Evolutionary conservation across 2,888 invertebrate genomes (phyloP), one percentile per base, ranked within the genome.

Genomic region (Ophion obscuratus): DNA sequence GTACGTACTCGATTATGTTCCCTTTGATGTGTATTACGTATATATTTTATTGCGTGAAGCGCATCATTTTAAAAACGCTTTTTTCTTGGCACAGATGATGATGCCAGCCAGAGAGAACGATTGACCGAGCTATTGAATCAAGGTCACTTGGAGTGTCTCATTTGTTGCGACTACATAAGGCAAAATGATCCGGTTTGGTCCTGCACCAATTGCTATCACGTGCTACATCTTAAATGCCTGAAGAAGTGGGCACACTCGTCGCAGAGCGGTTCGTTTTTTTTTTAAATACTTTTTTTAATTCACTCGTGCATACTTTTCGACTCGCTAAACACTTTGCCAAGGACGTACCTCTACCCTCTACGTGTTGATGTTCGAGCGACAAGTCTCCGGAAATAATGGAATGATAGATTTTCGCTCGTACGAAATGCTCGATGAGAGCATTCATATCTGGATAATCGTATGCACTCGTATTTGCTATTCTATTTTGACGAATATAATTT

Each of bases 161-260:
- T 99, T 20, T 99, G 99, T 93, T 99, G 98, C 92, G 99, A 98
- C 89, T 95, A 96, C 74, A 97, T 99, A 59, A 96, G 97, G 87
- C 96, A 97, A 87, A 96, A 95, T 47, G 97, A 98, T 90, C 95
- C 97, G 5, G 96, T 98, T 53, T 99, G 99, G 99, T 97, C 97
- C 2, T 99, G 99, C 93, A 94, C 95, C 87, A 97, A 97, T 91
- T 99, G 99, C 92, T 98, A 96, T 94, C 98, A 99, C 93, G 97
- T 99, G 79, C 96, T 99, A 87, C 99, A 99, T 95, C 95, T 99
- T 17, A 96, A 96, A 86, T 99, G 99, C 93, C 97, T 98, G 84
- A 96, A 97, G 88, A 97, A 97, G 91, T 99, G 99, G 99, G 99
- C 98, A 0, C 95, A 96, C 88, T 97, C 97, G 86, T 98, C 98